phyloP scores from a whole-genome alignment of 2,888 invertebrate genomes.

The Oegoconia quadripuncta region DNA sequence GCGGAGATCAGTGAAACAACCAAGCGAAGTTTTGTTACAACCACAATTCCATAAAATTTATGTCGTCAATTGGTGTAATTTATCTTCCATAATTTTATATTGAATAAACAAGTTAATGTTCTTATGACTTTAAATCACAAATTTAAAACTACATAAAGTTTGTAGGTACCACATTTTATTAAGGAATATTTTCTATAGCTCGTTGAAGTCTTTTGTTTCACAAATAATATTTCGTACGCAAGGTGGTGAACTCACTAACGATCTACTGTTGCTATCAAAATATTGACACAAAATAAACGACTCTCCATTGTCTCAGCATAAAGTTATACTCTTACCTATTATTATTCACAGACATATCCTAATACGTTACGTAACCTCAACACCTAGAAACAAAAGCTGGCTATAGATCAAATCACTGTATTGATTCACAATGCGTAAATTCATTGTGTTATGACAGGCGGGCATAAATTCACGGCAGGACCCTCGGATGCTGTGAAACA shows the following conservation, averaged over 20 bases:
- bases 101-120: too few relatives aligned
- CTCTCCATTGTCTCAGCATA: conserved; percentile 51
- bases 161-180: too few relatives aligned
- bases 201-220: conserved; percentile 25
- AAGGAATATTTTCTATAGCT: too few relatives aligned
- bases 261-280: conserved; percentile 29
- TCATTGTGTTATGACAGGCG: conserved; percentile 77
- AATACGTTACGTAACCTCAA: conserved; percentile 64
- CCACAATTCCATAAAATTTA: too few relatives aligned
- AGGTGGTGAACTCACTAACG: conserved; percentile 1
- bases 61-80: too few relatives aligned
- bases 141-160: too few relatives aligned
- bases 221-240: conserved; percentile 9
- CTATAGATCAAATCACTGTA: conserved; percentile 72
- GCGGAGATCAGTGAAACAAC: too few relatives aligned
- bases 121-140: too few relatives aligned
- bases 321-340: conserved; percentile 55
- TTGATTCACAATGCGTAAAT: conserved; percentile 77
- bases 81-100: not conserved
- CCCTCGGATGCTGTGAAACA: conserved; percentile 75
- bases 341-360: conserved; percentile 56
- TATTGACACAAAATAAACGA: conserved; percentile 48
- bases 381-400: conserved; percentile 70
- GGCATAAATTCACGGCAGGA: conserved; percentile 72
- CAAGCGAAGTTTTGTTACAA: too few relatives aligned